phyloP scores from a whole-genome alignment of 1,140 invertebrate genomes.

The Vanessa tameamea region DNA sequence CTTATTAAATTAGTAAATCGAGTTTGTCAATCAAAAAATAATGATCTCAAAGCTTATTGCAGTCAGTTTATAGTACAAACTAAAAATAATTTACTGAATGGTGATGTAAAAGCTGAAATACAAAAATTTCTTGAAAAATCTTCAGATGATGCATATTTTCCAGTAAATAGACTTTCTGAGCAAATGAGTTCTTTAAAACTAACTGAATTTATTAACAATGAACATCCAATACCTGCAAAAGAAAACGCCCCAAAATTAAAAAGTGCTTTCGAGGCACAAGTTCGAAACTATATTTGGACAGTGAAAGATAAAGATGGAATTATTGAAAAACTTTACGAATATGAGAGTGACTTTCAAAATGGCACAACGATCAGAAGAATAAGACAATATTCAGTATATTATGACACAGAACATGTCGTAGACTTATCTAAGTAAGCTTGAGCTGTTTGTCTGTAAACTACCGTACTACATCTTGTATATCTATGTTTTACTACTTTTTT shows the following conservation, averaged over 20 bases:
- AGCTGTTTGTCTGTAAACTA: not conserved
- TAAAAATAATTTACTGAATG: constrained; percentile 58
- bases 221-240: not conserved
- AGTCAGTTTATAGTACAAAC: constrained; percentile 61
- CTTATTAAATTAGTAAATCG: constrained; percentile 58
- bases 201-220: not conserved
- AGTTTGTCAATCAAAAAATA: constrained; percentile 60
- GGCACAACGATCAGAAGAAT: constrained; percentile 62
- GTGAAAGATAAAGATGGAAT: constrained; percentile 70
- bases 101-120: constrained; percentile 60
- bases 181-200: not conserved
- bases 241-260: constrained; percentile 54
- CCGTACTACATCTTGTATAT: not conserved
- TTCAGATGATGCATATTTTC: not conserved
- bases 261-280: constrained; percentile 24
- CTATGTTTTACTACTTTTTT: constrained; percentile 9
- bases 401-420: constrained; percentile 67
- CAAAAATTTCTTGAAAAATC: constrained; percentile 53
- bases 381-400: constrained; percentile 70
- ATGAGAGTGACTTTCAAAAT: constrained; percentile 54
- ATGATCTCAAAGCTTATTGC: constrained; percentile 61
- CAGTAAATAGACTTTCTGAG: not conserved
- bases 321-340: constrained; percentile 72
- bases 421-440: constrained; percentile 44
- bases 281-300: constrained; percentile 65